phyloP scores from a whole-genome alignment of 2,888 invertebrate genomes.

The Gasteruption jaculator region DNA sequence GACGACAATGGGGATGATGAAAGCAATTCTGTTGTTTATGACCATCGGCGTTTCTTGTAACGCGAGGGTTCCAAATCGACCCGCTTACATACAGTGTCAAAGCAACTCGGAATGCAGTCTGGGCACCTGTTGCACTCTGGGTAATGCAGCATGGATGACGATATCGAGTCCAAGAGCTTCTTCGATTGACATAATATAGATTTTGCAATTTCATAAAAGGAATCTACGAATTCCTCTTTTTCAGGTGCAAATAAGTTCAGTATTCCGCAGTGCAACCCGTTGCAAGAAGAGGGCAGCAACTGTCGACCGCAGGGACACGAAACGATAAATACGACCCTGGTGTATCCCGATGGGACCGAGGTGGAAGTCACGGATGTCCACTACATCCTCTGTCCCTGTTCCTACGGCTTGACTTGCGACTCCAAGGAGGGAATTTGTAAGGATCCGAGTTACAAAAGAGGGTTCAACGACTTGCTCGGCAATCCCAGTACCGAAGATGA shows the following conservation, averaged over 20 bases:
- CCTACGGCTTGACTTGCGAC: slow-evolving; percentile 27
- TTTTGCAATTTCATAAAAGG: too few species aligned
- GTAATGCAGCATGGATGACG: too few species aligned
- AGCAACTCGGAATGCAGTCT: too few species aligned
- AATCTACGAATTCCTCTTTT: slow-evolving; percentile 9
- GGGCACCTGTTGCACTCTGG: too few species aligned
- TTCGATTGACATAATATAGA: too few species aligned
- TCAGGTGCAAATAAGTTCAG: slow-evolving; percentile 29
- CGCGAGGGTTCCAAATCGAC: too few species aligned
- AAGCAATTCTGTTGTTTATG: too few species aligned
- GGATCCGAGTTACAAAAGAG: slow-evolving; percentile 20
- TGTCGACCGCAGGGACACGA: slow-evolving; percentile 26
- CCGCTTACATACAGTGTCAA: too few species aligned
- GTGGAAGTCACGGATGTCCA: slow-evolving; percentile 29
- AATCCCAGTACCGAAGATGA: background rate
- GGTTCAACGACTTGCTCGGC: too few species aligned
- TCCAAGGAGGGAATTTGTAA: slow-evolving; percentile 23
- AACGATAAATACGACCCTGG: slow-evolving; percentile 26
- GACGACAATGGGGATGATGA: too few species aligned
- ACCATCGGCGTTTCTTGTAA: too few species aligned
- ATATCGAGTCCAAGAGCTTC: too few species aligned
- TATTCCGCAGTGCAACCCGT: slow-evolving; percentile 28
- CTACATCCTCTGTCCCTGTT: slow-evolving; percentile 33
- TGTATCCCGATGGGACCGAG: slow-evolving; percentile 29
- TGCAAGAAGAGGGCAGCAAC: slow-evolving; percentile 23